Conservation (phyloP, 2,113 vertebrate genomes). For the Leptocoma aspasia region DNA sequence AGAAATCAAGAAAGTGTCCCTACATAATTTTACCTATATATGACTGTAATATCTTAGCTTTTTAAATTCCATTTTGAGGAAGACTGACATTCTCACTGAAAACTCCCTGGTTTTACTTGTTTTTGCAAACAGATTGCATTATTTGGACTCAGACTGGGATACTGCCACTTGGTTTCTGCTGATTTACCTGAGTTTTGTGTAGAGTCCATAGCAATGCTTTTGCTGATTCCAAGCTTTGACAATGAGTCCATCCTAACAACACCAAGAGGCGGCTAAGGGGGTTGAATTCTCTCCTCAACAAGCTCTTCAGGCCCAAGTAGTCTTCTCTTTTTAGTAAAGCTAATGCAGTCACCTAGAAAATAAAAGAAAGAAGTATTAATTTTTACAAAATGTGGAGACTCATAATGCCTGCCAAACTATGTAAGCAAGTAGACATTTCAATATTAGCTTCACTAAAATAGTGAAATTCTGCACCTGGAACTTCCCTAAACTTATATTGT, state of each 20-base stretch:
- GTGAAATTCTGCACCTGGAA: background rate
- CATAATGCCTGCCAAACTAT: background rate
- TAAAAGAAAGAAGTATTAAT: background rate
- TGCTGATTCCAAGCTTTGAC: slow-evolving; percentile 84
- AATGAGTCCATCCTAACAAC: slow-evolving; percentile 92
- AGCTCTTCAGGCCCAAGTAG: slow-evolving; percentile 75
- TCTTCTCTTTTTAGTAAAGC: slow-evolving; percentile 88
- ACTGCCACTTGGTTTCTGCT: background rate
- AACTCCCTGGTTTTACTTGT: background rate
- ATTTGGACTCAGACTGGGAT: background rate
- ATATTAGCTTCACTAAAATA: background rate
- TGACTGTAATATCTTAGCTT: background rate
- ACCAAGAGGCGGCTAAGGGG: slow-evolving; percentile 88
- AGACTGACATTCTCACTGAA: background rate
- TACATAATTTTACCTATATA: background rate
- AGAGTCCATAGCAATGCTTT: slow-evolving; percentile 82
- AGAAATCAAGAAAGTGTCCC: background rate
- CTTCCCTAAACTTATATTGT: background rate
- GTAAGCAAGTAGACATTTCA: background rate
- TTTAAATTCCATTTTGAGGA: background rate
- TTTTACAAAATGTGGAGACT: background rate
- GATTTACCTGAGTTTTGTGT: slow-evolving; percentile 82
- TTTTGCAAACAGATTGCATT: background rate
- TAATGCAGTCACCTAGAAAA: slow-evolving; percentile 87
- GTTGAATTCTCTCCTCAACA: slow-evolving; percentile 85